phyloP scores from a whole-genome alignment of 2,888 invertebrate genomes.

The Leptinotarsa juncta region DNA sequence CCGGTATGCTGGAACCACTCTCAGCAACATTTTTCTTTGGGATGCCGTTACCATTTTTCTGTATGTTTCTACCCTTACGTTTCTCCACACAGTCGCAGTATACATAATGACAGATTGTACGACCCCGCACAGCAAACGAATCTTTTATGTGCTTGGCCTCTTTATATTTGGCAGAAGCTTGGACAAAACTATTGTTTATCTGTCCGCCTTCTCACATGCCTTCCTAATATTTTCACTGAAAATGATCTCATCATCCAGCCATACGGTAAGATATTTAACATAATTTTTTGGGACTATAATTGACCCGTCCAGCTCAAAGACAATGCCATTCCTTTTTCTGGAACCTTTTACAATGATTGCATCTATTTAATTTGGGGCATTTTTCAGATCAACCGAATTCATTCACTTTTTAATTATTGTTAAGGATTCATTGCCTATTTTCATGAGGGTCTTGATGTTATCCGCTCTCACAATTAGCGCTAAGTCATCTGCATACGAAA shows the following conservation, averaged over 20 bases:
- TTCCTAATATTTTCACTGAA: constrained; percentile 17
- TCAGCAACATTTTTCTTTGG: constrained; percentile 27
- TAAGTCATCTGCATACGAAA: not conserved
- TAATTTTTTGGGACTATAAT: not conserved
- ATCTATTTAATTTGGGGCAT: not conserved
- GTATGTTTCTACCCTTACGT: constrained; percentile 19
- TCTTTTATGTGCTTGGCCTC: constrained; percentile 12
- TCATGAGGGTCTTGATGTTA: not conserved
- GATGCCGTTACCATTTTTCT: constrained; percentile 4
- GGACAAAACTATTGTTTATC: not conserved
- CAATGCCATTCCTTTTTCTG: not conserved
- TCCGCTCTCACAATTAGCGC: not conserved
- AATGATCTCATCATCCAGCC: not conserved
- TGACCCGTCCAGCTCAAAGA: not conserved
- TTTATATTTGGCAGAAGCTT: constrained; percentile 29
- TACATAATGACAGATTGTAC: constrained; percentile 28
- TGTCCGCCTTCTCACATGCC: constrained; percentile 5
- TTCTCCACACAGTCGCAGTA: constrained; percentile 32
- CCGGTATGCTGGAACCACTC: constrained; percentile 32
- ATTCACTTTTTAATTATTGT: no score
- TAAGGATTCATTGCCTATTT: no score
- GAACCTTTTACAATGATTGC: not conserved
- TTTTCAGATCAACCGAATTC: no score
- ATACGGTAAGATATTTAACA: constrained; percentile 13
- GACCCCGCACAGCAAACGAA: constrained; percentile 23